phyloP scores from a whole-genome alignment of 2,888 invertebrate genomes.

The Andrena camellia region DNA sequence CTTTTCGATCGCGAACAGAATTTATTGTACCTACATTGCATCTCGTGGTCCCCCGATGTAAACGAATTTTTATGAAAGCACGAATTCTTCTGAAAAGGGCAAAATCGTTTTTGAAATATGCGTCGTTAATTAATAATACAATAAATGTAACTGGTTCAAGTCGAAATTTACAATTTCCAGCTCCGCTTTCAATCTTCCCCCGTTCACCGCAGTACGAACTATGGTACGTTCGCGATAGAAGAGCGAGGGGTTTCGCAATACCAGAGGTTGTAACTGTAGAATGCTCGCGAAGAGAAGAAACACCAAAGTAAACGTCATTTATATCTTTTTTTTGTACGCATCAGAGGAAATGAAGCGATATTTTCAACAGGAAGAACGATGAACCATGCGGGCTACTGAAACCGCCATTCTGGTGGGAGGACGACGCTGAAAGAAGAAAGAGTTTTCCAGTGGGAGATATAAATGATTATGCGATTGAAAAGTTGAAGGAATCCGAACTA shows the following conservation, averaged over 20 bases:
- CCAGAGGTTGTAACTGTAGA: not conserved
- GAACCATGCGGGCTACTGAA: not conserved
- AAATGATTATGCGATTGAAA: slow-evolving; percentile 35
- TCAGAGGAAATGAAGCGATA: not conserved
- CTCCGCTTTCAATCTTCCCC: slow-evolving; percentile 37
- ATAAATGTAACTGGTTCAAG: not conserved
- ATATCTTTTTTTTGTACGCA: not conserved
- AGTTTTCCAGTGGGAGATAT: slow-evolving; percentile 23
- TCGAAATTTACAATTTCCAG: slow-evolving; percentile 7
- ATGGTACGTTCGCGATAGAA: slow-evolving; percentile 22
- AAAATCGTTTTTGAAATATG: not conserved
- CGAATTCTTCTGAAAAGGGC: too few species aligned
- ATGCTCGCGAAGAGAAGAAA: not conserved
- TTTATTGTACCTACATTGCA: not conserved
- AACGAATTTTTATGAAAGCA: not conserved
- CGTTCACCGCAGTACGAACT: slow-evolving; percentile 54
- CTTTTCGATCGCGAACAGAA: not conserved
- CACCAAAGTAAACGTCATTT: not conserved
- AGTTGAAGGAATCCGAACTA: not conserved
- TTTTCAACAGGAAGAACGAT: not conserved
- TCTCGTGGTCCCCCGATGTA: not conserved
- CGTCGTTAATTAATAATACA: not conserved
- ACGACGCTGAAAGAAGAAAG: not conserved
- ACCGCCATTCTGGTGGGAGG: slow-evolving; percentile 37
- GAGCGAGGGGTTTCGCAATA: not conserved